These are phyloP conservation scores for Delphinapterus leucas DNA, from an alignment of 2,113 vertebrate species.

Conservation along the genomic window DNA sequence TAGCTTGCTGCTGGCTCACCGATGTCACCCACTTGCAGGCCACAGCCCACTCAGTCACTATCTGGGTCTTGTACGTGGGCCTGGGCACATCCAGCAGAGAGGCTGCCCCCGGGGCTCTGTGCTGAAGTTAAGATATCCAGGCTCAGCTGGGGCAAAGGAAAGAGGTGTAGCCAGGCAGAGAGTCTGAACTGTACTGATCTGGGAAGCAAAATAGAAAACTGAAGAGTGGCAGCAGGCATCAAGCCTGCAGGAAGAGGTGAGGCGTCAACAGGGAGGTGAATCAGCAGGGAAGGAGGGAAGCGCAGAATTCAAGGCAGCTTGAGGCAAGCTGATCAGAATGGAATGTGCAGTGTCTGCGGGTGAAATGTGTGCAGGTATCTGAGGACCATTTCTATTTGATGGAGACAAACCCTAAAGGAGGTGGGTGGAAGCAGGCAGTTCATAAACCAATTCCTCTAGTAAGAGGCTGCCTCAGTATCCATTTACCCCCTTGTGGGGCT, in stretches of 20 bases:
- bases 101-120: neutral
- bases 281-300: neutral
- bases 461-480: neutral
- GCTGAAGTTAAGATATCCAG: neutral
- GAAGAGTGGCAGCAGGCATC: neutral
- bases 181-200: neutral
- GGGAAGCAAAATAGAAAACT: neutral
- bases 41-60: neutral
- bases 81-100: neutral
- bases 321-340: neutral
- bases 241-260: neutral
- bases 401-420: neutral
- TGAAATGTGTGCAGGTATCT: neutral
- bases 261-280: neutral
- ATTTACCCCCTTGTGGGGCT: neutral
- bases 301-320: neutral
- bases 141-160: neutral
- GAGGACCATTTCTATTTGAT: neutral
- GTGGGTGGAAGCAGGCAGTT: rapidly evolving
- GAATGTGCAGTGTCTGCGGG: neutral
- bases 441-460: neutral
- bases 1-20: neutral
- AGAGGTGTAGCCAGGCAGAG: neutral
- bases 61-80: neutral
- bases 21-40: neutral